A percentile compares a stretch with the other conserved stretches of the same genome.
phyloP scores from a whole-genome alignment of 2,888 invertebrate species.

The Dioctria linearis region DNA sequence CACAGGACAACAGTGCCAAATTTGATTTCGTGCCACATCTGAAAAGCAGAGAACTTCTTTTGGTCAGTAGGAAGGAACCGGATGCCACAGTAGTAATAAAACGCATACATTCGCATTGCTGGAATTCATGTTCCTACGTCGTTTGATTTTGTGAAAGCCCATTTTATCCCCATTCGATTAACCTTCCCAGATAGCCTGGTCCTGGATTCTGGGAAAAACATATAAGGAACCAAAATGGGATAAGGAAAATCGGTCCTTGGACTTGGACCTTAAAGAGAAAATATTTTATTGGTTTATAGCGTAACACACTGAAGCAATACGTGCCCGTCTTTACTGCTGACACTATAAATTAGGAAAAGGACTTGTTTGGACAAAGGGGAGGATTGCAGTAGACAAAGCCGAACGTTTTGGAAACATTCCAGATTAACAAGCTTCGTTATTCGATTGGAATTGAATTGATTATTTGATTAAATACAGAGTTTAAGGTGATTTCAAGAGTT shows the following conservation, averaged over 20 bases:
- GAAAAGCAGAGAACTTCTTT: constrained; percentile 44
- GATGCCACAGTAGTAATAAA: constrained; percentile 7
- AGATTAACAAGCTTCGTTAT: constrained; percentile 33
- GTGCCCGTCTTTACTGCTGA: constrained; percentile 43
- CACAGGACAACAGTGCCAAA: constrained; percentile 52
- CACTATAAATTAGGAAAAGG: constrained; percentile 32
- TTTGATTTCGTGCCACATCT: constrained; percentile 55
- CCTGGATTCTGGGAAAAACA: background rate
- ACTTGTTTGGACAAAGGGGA: background rate
- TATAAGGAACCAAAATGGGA: constrained; percentile 8
- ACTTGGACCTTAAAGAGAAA: constrained; percentile 14
- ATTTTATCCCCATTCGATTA: constrained; percentile 40
- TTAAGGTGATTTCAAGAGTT: background rate
- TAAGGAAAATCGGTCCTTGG: background rate
- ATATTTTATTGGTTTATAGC: constrained; percentile 50
- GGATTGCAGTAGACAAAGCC: constrained; percentile 15
- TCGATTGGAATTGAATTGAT: constrained; percentile 35
- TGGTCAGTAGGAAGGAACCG: constrained; percentile 50
- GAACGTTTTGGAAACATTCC: constrained; percentile 32
- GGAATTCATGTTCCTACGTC: background rate
- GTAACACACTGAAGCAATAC: constrained; percentile 14
- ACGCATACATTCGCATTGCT: constrained; percentile 14
- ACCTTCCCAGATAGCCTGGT: background rate
- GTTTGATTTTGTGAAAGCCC: constrained; percentile 1
- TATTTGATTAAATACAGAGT: constrained; percentile 11